phyloP scores from a whole-genome alignment of 2,113 vertebrate genomes.

The Jaculus jaculus region DNA sequence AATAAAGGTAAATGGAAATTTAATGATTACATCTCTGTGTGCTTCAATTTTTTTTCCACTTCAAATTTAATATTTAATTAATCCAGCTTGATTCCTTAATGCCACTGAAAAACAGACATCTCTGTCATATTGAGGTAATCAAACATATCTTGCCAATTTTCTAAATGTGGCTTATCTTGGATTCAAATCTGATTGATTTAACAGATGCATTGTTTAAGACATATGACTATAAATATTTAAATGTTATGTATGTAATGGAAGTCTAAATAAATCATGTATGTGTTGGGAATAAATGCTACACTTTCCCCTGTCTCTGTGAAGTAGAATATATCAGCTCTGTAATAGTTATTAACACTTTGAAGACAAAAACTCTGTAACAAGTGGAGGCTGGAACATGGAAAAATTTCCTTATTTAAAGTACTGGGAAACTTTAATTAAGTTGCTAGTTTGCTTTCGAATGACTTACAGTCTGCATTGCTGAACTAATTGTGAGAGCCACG shows the following conservation, averaged over 20 bases:
- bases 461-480: neutral
- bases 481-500: neutral
- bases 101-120: neutral
- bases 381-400: neutral
- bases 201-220: conserved; percentile 54
- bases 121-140: conserved; percentile 5
- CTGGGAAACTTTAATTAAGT: neutral
- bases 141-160: conserved; percentile 42
- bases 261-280: neutral
- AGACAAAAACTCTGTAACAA: neutral
- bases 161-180: neutral
- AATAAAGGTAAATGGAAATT: neutral
- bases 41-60: conserved; percentile 55
- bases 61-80: conserved; percentile 47
- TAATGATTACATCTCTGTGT: neutral
- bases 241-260: neutral
- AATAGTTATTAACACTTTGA: neutral
- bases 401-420: neutral
- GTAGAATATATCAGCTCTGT: neutral
- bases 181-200: neutral
- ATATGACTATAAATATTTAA: conserved; percentile 51
- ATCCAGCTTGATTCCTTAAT: conserved; percentile 22
- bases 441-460: neutral
- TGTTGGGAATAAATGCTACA: conserved; percentile 31
- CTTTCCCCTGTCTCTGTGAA: neutral